Evolutionary conservation across 2,888 invertebrate genomes (phyloP).

Genomic region (Chrysina gloriosa): DNA sequence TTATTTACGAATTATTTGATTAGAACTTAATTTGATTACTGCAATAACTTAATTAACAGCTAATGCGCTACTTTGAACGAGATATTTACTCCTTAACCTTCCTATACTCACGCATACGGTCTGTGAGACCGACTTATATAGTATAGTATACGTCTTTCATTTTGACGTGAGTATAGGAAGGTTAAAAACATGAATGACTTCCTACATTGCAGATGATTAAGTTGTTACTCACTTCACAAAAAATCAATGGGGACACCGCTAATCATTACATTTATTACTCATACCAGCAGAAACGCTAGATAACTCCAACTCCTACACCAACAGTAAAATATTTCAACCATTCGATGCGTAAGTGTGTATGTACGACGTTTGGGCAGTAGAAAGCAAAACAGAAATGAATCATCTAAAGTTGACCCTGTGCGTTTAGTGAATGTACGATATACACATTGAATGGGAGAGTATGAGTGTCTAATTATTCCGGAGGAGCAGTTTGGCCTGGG

Average conservation of each 20-base stretch:
- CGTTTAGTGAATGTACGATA: neutral
- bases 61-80: no score
- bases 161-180: no score
- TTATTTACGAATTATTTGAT: no score
- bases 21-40: no score
- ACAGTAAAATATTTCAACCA: constrained; percentile 13
- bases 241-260: neutral
- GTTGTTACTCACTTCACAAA: constrained; percentile 16
- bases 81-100: no score
- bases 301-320: constrained; percentile 12
- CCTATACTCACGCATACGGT: no score
- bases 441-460: neutral
- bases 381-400: constrained; percentile 25
- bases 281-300: neutral
- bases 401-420: neutral
- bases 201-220: no score
- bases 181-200: no score
- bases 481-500: constrained; percentile 15
- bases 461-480: constrained; percentile 18
- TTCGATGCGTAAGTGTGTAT: neutral
- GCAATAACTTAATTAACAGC: no score
- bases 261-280: constrained; percentile 4
- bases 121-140: no score
- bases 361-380: neutral
- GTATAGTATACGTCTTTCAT: no score